Conservation (phyloP, 2,888 invertebrate genomes). For the Archaeoteleia sp. region DNA sequence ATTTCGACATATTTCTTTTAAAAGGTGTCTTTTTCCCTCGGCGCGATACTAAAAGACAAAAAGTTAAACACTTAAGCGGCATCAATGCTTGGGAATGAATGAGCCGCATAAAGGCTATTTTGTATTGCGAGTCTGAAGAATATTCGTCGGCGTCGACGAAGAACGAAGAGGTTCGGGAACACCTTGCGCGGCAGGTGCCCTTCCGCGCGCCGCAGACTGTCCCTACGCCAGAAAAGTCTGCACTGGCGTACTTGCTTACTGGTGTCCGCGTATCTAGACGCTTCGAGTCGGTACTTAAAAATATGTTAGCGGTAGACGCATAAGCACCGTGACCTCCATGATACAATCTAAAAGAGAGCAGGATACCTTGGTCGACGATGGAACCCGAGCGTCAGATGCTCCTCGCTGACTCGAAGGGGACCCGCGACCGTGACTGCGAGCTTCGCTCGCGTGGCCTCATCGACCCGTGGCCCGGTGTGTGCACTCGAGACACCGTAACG, state of each 20-base stretch:
- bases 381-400: conserved; percentile 68
- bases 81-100: conserved; percentile 33
- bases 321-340: conserved; percentile 74
- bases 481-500: neutral
- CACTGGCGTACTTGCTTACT: conserved; percentile 52
- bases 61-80: conserved; percentile 32
- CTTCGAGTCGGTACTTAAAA: conserved; percentile 69
- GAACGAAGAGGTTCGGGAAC: conserved; percentile 61
- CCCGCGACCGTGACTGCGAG: conserved; percentile 56
- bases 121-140: conserved; percentile 42
- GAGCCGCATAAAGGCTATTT: conserved; percentile 41
- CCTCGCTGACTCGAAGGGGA: conserved; percentile 47
- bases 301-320: conserved; percentile 71
- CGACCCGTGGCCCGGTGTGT: conserved; percentile 6
- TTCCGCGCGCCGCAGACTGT: conserved; percentile 56
- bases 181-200: conserved; percentile 74
- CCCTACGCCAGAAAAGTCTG: conserved; percentile 60
- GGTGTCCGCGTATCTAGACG: conserved; percentile 55
- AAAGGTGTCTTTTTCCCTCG: conserved; percentile 36
- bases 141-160: conserved; percentile 14
- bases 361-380: conserved; percentile 48
- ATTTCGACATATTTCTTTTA: conserved; percentile 42
- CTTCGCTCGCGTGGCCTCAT: conserved; percentile 59
- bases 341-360: conserved; percentile 70
- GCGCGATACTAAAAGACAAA: conserved; percentile 9